Evolutionary conservation across 1,140 invertebrate genomes (phyloP).

Genomic region (Bombus balteatus): DNA sequence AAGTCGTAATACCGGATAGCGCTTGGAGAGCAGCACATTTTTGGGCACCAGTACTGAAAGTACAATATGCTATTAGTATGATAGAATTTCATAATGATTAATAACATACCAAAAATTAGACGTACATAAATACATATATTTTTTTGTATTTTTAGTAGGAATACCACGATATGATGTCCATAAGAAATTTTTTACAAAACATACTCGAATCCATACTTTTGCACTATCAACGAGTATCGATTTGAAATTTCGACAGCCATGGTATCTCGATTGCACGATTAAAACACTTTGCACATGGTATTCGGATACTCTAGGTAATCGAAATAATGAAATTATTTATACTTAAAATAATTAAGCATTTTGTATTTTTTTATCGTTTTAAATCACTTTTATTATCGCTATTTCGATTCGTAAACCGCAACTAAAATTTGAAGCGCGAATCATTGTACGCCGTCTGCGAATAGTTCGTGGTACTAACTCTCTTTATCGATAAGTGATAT

Average conservation of each 20-base stretch:
- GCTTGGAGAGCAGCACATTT: slow-evolving; percentile 50
- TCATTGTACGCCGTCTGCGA: background rate
- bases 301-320: slow-evolving; percentile 54
- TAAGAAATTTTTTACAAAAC: slow-evolving; percentile 51
- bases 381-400: too few relatives aligned
- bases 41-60: slow-evolving; percentile 54
- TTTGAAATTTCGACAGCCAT: slow-evolving; percentile 52
- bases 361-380: background rate
- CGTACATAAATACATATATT: background rate
- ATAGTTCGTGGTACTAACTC: background rate
- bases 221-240: slow-evolving; percentile 46
- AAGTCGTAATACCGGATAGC: slow-evolving; percentile 43
- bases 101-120: background rate
- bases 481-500: background rate
- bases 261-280: slow-evolving; percentile 58
- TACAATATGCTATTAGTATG: slow-evolving; percentile 61
- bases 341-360: background rate
- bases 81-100: background rate
- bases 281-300: slow-evolving; percentile 57
- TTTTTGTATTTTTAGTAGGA: slow-evolving; percentile 39
- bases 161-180: slow-evolving; percentile 56
- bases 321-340: background rate
- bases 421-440: background rate
- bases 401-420: background rate
- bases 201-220: slow-evolving; percentile 54